Base-by-base conservation (phyloP, 2,888 invertebrate species). In the Geophilus truncorum region DNA sequence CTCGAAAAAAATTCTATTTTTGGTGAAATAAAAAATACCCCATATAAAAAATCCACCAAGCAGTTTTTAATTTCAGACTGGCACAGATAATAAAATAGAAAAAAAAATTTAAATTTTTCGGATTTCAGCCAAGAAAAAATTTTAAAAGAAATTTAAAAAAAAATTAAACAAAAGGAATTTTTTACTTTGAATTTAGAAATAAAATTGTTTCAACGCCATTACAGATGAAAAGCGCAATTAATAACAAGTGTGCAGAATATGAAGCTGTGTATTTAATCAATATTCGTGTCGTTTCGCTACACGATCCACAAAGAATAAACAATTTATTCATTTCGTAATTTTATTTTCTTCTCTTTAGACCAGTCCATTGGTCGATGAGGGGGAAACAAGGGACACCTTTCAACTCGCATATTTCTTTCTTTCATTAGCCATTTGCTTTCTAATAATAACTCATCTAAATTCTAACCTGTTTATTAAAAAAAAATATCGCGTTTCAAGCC, bases 251-350 rank as follows among this genome's bases (percentile, higher is more conserved):
- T 25, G 70, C n/a, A 70, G 70, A 25, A 70, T 70, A 70, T 70
- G 70, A 70, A 70, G 70, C 28, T 70, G 70, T 70, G 70, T 70
- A 70, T 70, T 70, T 70, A 70, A 70, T 70, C 70, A 70, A 70
- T 70, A 70, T 70, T 70, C 70, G 70, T 70, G 70, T 70, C 70
- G 70, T 70, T 70, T 70, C 70, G 70, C 70, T 70, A 70, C 70
- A 70, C 70, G 70, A 70, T 70, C 70, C 70, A 9, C 70, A 70
- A 70, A 70, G 70, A 70, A 70, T 70, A 70, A 70, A 70, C 70
- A 70, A 70, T 70, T 70, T 70, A 70, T 70, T 70, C 70, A 70
- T 70, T 70, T 70, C 70, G 70, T 70, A 70, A 70, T 70, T 70
- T 70, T 70, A 70, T 70, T 70, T 70, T 70, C 70, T 70, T 70